Base-by-base conservation (phyloP, 2,888 invertebrate species). In the Nebria salina region DNA sequence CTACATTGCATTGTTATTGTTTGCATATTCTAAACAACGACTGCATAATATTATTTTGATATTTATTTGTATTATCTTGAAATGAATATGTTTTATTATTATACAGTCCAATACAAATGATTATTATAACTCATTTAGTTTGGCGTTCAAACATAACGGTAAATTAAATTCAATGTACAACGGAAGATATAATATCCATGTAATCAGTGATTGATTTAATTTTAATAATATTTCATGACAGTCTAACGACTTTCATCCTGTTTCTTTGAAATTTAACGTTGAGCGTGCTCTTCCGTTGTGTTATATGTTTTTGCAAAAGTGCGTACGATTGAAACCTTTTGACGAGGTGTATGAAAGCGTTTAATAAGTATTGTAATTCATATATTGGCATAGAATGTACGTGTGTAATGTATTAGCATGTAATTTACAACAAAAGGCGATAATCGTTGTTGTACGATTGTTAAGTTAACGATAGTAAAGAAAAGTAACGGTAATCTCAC, bases 401-500 rank as follows among this genome's bases (percentile, higher is more conserved):
- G 73, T 73, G 66, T 74, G 43, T 74, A 74, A 20, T 20, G 20
- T 73, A 68, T 70, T 70, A 20, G 70, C 34, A 25, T 70, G 34
- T 70, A 70, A 70, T 70, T 70, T 70, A 20, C 70, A 70, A 70
- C 34, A 70, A 70, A 13, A 70, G 70, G 70, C 70, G 70, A 70
- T 70, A 70, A 70, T 70, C 26, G 70, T 6, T 34, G 70, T 70
- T 20, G 26, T 70, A 70, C 70, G 70, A 70, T 25, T 70, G 34
- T 70, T 78, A 78, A 64, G 65, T 54, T 54, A 54, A 54, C 54
- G 4, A 54, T 8, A 11, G 54, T 54, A 75, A 15, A 11, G n/a
- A 77, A 13, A 42, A 65, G 76, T 74, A 76, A 81, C 41, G 20
- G 68, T 64, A 75, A 15, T 73, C 88, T 91, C 91, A 92, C 92